Conservation (phyloP, 1,140 invertebrate species). For the Drosophila santomea region DNA sequence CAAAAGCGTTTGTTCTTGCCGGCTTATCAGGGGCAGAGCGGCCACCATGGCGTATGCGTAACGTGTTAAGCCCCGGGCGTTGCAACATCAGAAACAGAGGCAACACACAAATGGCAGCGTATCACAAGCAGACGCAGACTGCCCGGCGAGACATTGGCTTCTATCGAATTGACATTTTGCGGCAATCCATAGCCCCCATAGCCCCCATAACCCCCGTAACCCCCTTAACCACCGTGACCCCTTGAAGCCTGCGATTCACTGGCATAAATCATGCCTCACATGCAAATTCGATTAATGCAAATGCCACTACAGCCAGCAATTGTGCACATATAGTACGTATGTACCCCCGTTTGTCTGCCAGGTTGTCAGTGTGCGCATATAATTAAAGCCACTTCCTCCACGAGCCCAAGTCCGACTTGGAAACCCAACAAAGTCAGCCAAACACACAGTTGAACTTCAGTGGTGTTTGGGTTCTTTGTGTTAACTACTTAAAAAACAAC, state of each 20-base stretch:
- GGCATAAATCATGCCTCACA: conserved; percentile 13
- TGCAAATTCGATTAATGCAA: conserved; percentile 57
- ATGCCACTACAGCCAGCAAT: conserved; percentile 45
- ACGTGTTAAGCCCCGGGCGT: conserved; percentile 28
- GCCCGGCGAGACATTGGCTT: conserved; percentile 13
- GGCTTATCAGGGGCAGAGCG: conserved; percentile 19
- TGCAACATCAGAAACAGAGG: conserved; percentile 22
- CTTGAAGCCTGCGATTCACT: background rate
- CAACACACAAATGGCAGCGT: background rate
- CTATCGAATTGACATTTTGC: conserved; percentile 2
- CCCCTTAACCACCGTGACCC: conserved; percentile 1
- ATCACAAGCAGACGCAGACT: conserved; percentile 20
- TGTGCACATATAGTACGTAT: conserved; percentile 11
- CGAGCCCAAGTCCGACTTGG: conserved; percentile 16
- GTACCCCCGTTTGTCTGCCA: background rate
- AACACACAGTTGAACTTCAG: background rate
- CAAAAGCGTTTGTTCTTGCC: conserved; percentile 40
- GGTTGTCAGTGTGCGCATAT: conserved; percentile 35
- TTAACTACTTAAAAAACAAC: too few relatives aligned
- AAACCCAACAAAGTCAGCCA: conserved; percentile 20
- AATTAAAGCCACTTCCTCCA: conserved; percentile 61
- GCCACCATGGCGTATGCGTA: conserved; percentile 55
- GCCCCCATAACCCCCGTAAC: background rate
- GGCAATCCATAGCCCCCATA: background rate
- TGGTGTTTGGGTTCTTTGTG: background rate